phyloP scores from a whole-genome alignment of 53 echinoderm and acorn worm genomes.

The Echinarachnius parma region DNA sequence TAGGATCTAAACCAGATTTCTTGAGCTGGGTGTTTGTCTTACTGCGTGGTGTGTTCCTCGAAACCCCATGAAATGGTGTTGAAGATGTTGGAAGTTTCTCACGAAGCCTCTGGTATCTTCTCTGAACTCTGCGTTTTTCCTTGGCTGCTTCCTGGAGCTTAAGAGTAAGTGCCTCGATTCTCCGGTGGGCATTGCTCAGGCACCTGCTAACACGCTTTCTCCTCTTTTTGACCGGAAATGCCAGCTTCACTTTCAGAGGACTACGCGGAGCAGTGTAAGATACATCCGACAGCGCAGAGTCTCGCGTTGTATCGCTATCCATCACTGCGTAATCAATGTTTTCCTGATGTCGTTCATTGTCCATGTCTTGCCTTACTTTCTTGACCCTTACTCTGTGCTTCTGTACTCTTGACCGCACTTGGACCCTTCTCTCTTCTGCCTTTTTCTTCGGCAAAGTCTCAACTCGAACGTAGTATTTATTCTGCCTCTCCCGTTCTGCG shows the following conservation, averaged over 20 bases:
- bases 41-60: conserved; percentile 40
- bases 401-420: conserved; percentile 14
- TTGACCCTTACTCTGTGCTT: conserved; percentile 37
- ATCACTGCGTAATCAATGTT: too few relatives aligned
- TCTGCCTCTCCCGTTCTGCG: conserved; percentile 22
- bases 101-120: conserved; percentile 25
- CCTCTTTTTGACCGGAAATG: conserved; percentile 1
- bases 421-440: conserved; percentile 1
- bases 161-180: conserved; percentile 35
- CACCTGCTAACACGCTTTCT: conserved; percentile 46
- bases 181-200: conserved; percentile 33
- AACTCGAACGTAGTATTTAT: conserved; percentile 36
- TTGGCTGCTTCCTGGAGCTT: conserved; percentile 40
- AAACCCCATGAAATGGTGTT: background rate
- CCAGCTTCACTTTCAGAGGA: conserved; percentile 43
- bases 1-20: conserved; percentile 25
- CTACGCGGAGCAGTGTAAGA: background rate
- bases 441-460: conserved; percentile 28
- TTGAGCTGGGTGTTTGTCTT: conserved; percentile 24
- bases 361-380: conserved; percentile 21
- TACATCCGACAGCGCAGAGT: conserved; percentile 18
- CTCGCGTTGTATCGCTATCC: conserved; percentile 6
- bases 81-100: conserved; percentile 20
- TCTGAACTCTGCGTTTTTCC: conserved; percentile 31
- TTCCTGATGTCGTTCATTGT: background rate